phyloP scores from a whole-genome alignment of 2,797 vertebrate species.

The Poecile montanus region DNA sequence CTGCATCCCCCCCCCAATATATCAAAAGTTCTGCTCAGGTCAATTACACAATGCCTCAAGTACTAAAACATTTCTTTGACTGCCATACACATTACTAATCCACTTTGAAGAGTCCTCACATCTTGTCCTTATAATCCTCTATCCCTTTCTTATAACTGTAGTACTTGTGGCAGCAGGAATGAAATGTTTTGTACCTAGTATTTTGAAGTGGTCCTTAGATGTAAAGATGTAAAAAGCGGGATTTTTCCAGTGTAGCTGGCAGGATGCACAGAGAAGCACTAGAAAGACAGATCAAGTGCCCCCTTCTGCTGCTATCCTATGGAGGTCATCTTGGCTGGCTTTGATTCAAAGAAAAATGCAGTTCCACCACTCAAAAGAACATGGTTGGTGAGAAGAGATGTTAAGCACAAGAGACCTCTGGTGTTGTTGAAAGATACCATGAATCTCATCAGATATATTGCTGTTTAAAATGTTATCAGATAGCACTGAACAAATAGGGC shows the following conservation, averaged over 20 bases:
- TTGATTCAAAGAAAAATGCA: neutral
- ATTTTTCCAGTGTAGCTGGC: neutral
- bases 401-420: neutral
- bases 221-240: neutral
- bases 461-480: neutral
- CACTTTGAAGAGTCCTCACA: neutral
- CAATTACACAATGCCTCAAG: neutral
- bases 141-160: neutral
- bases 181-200: conserved; percentile 12
- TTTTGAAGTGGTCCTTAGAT: neutral
- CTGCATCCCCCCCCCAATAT: no score
- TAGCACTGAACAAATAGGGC: neutral
- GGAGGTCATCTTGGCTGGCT: neutral
- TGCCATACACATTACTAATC: neutral
- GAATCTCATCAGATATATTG: neutral
- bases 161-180: neutral
- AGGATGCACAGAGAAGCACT: neutral
- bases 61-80: neutral
- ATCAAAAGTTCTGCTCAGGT: neutral
- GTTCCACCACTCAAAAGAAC: neutral
- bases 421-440: neutral
- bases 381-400: neutral
- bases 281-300: neutral
- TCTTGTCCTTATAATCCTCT: neutral
- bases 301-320: neutral